Evolutionary conservation across 2,797 vertebrate genomes (phyloP), one percentile per base, ranked within the genome.

Genomic region (Smutsia temminckii): DNA sequence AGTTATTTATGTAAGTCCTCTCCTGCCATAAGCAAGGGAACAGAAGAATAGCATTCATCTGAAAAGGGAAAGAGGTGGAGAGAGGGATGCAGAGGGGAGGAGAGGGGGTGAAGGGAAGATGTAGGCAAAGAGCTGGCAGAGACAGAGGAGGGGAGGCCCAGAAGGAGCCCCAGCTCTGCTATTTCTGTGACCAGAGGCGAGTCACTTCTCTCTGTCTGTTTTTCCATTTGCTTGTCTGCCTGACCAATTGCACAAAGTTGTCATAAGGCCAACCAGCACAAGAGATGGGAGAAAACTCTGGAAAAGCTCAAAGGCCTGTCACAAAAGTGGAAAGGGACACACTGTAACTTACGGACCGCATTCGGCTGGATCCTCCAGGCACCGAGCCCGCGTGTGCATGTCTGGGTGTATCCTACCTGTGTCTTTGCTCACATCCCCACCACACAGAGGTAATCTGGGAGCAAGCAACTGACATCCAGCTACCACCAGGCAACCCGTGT

Each of bases 341-440:
- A 7, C 8, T 66, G n/a, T 11, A 4, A 40, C 40, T 27, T 25
- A 16, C 2, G 3, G 34, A 66, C 13, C 29, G 1, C 42, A 71
- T 6, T 32, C 21, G 34, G 29, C 66, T 6, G 16, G 21, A 13
- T 21, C 63, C 68, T 85, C 21, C 18, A 25, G 32, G 32, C 6
- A 10, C 0, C 1, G 3, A 25, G 78, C 32, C 4, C 4, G 0
- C 3, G n/a, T 53, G 25, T 18, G 10, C 13, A 1, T 40, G 5
- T 21, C 2, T 23, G 34, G 11, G 0, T 2, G 29, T 21, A 6
- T 4, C 21, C 4, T 0, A 0, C 2, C 8, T 17, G 20, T 20
- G 8, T 10, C 79, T 51, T n/a, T 27, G 27, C 63, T 69, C 29
- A 27, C 14, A 8, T 3, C 14, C 8, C 64, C 34, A 37, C 40